Conservation (phyloP, 2,113 vertebrate species). For the Halichoerus grypus region DNA sequence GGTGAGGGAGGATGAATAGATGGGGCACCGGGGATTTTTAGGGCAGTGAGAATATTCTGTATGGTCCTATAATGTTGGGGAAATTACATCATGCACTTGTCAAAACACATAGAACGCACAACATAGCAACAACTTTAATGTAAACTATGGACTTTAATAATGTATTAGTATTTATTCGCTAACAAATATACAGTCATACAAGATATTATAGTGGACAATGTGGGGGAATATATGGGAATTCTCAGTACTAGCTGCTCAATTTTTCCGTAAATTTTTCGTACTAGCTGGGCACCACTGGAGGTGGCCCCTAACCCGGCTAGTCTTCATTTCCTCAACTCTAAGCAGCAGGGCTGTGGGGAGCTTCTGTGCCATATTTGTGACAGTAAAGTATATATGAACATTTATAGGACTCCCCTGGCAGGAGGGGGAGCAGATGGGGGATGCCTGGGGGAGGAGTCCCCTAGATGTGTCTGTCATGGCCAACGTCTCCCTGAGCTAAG, state of each 20-base stretch:
- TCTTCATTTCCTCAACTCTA: not conserved
- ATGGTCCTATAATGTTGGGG: not conserved
- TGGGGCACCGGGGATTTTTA: not conserved
- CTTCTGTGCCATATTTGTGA: not conserved
- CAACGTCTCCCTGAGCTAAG: not conserved
- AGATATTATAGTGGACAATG: not conserved
- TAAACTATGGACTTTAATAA: not conserved
- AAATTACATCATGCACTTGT: not conserved
- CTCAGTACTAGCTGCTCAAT: not conserved
- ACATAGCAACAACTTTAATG: not conserved
- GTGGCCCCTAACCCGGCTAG: not conserved
- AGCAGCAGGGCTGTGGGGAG: not conserved
- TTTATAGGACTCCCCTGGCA: not conserved
- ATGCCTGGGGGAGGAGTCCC: not conserved
- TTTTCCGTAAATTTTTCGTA: not conserved
- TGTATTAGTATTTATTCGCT: not conserved
- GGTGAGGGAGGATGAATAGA: not conserved
- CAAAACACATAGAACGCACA: not conserved
- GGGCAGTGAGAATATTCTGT: not conserved
- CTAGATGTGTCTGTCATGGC: fast-evolving
- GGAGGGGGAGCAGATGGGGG: not conserved
- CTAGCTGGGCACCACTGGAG: not conserved
- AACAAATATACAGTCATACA: not conserved
- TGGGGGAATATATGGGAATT: not conserved
- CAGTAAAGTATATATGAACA: not conserved